phyloP scores from a whole-genome alignment of 2,888 invertebrate genomes.

The Calephelis perditalis region DNA sequence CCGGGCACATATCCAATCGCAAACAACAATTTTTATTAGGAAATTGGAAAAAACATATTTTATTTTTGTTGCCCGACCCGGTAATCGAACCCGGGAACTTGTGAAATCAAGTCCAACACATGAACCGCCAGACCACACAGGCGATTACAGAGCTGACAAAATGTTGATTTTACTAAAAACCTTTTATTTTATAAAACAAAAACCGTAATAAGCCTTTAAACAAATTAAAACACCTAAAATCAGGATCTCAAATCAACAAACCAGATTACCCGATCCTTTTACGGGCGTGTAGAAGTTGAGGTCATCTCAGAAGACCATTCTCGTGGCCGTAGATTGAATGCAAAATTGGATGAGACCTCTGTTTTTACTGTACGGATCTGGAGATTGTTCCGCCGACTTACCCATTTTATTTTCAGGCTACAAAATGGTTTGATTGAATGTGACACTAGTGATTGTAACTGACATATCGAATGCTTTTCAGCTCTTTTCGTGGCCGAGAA shows the following conservation, averaged over 20 bases:
- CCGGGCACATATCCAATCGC: too few relatives aligned
- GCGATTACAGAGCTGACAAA: too few relatives aligned
- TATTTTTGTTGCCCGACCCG: too few relatives aligned
- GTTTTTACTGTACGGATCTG: conserved; percentile 68
- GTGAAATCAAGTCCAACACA: too few relatives aligned
- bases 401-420: conserved; percentile 62
- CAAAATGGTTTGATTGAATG: conserved; percentile 70
- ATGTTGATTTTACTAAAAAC: too few relatives aligned
- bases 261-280: conserved; percentile 75
- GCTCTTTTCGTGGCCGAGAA: conserved; percentile 42
- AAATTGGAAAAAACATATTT: too few relatives aligned
- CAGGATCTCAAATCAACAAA: conserved; percentile 73
- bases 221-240: conserved; percentile 62
- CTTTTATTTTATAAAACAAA: too few relatives aligned
- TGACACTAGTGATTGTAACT: conserved; percentile 70
- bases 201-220: conserved; percentile 18
- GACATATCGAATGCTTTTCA: conserved; percentile 46
- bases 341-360: conserved; percentile 76
- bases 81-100: too few relatives aligned
- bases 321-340: conserved; percentile 76
- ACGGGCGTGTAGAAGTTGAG: conserved; percentile 67
- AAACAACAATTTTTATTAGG: too few relatives aligned
- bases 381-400: conserved; percentile 55
- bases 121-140: too few relatives aligned
- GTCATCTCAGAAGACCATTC: conserved; percentile 75